Percentiles rank a stretch among this genome's conserved stretches.
Evolutionary conservation across 2,888 invertebrate species (phyloP).

Genomic region (Chloromyia formosa): DNA sequence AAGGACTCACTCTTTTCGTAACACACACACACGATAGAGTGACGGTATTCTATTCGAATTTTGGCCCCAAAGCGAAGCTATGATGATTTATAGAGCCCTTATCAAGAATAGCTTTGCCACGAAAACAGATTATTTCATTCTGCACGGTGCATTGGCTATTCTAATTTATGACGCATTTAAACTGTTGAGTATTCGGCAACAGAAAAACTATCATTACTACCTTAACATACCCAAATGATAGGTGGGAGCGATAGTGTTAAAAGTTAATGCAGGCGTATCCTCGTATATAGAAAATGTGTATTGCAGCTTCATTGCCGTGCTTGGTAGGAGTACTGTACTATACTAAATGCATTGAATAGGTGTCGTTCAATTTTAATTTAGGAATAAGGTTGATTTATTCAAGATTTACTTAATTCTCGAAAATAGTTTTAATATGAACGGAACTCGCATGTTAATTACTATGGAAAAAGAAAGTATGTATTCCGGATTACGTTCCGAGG

Average conservation of each 20-base stretch:
- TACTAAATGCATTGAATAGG: no score
- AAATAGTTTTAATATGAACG: no score
- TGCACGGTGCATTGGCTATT: not conserved
- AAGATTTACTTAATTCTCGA: no score
- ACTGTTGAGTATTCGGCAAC: conserved; percentile 4
- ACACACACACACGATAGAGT: conserved; percentile 6
- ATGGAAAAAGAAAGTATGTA: no score
- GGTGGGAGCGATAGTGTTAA: not conserved
- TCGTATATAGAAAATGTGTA: not conserved
- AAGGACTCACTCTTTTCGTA: not conserved
- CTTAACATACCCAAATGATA: not conserved
- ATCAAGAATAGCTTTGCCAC: conserved; percentile 22
- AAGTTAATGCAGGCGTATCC: not conserved
- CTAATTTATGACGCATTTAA: conserved; percentile 35
- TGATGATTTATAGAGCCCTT: conserved; percentile 36
- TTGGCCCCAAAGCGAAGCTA: conserved; percentile 8
- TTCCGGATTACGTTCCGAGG: no score
- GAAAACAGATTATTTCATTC: conserved; percentile 41
- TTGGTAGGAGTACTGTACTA: no score
- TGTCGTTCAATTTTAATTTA: no score
- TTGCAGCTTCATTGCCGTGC: not conserved
- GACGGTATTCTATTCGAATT: conserved; percentile 7
- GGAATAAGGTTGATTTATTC: no score
- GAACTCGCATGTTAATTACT: no score
- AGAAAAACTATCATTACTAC: conserved; percentile 15